These are phyloP conservation scores for Rhagonycha lutea DNA, from an alignment of 2,888 invertebrate genomes.

Conservation along the genomic window DNA sequence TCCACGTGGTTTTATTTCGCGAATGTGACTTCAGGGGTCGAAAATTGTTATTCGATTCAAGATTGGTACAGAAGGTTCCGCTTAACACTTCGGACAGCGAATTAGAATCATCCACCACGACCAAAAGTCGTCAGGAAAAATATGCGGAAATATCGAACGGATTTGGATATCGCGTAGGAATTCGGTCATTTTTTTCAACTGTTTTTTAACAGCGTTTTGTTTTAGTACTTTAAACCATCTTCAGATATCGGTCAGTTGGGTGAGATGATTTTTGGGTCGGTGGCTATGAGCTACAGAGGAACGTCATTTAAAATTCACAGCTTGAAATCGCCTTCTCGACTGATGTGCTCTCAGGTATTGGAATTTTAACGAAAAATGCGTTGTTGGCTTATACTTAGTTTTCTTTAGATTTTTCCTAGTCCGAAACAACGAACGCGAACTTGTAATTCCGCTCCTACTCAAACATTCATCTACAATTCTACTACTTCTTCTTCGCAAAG, in stretches of 20 bases:
- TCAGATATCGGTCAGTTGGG: constrained; percentile 77
- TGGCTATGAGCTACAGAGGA: constrained; percentile 86
- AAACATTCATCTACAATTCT: constrained; percentile 33
- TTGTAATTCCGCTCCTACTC: constrained; percentile 42
- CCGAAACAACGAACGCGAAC: constrained; percentile 39
- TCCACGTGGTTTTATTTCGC: constrained; percentile 80
- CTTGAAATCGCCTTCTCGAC: constrained; percentile 51
- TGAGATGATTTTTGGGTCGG: constrained; percentile 92
- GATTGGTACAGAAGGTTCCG: constrained; percentile 65
- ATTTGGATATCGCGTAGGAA: constrained; percentile 67
- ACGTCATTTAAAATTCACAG: constrained; percentile 85
- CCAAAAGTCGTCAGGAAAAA: constrained; percentile 34
- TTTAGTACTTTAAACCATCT: constrained; percentile 66
- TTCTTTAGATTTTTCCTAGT: constrained; percentile 47
- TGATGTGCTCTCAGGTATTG: constrained; percentile 59
- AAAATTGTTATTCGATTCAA: constrained; percentile 82
- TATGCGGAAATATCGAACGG: constrained; percentile 68
- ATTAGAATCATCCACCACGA: not conserved
- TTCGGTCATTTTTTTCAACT: not conserved
- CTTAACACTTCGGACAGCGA: constrained; percentile 38
- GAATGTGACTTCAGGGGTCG: constrained; percentile 85
- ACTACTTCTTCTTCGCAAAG: constrained; percentile 38
- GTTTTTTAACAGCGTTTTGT: constrained; percentile 31
- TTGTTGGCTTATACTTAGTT: not conserved
- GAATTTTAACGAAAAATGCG: constrained; percentile 8